Conservation (phyloP, 2,113 vertebrate genomes). For the Anas platyrhynchos region DNA sequence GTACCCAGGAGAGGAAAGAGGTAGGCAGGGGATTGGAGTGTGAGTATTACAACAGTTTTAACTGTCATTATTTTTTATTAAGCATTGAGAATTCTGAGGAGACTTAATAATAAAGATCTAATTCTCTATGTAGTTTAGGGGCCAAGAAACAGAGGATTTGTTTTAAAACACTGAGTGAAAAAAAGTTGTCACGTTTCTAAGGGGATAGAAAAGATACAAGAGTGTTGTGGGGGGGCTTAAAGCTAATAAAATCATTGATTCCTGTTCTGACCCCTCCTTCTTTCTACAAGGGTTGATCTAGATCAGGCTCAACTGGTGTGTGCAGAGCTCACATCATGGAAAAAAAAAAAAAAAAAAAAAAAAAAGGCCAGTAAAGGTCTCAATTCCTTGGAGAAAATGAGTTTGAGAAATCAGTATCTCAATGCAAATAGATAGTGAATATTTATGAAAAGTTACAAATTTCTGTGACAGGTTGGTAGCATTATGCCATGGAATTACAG, state of each 20-base stretch:
- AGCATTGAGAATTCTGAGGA: constrained; percentile 15
- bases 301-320: background rate
- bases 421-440: background rate
- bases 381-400: background rate
- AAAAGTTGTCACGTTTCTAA: background rate
- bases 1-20: constrained; percentile 6
- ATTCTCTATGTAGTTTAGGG: background rate
- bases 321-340: background rate
- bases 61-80: constrained; percentile 65
- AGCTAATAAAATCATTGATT: background rate
- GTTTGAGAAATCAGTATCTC: background rate
- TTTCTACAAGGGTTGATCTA: background rate
- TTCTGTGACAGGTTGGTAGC: background rate
- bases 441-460: background rate
- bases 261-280: background rate
- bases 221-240: background rate
- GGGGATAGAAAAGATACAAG: background rate
- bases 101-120: constrained; percentile 18
- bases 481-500: background rate
- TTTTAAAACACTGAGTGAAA: background rate
- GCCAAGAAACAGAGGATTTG: background rate
- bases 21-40: constrained; percentile 3
- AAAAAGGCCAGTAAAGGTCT: background rate
- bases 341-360: background rate
- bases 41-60: constrained; percentile 49